Evolutionary conservation across 2,888 invertebrate genomes (phyloP).

Genomic region (Andrena marginata): DNA sequence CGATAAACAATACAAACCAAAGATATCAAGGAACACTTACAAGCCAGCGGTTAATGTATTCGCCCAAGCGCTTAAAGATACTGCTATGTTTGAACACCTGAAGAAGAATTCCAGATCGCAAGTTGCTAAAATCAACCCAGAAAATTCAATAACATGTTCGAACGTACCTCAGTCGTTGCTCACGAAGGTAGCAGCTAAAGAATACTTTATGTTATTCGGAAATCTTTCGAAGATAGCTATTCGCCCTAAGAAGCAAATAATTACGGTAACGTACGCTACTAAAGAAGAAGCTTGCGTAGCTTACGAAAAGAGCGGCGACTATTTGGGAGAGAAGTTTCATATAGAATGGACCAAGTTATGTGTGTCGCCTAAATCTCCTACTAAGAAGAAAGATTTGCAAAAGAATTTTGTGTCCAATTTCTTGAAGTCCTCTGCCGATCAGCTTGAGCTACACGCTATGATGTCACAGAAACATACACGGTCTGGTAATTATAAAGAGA

Average conservation of each 20-base stretch:
- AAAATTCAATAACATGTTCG: slow-evolving; percentile 85
- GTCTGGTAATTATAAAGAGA: slow-evolving; percentile 62
- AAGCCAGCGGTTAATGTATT: slow-evolving; percentile 68
- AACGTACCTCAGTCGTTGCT: slow-evolving; percentile 89
- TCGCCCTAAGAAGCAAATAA: slow-evolving; percentile 88
- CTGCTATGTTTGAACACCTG: slow-evolving; percentile 66
- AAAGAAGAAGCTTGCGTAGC: slow-evolving; percentile 88
- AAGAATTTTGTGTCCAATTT: slow-evolving; percentile 68
- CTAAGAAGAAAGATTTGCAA: slow-evolving; percentile 73
- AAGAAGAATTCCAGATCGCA: slow-evolving; percentile 73
- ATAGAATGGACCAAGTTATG: slow-evolving; percentile 87
- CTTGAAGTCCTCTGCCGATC: slow-evolving; percentile 86
- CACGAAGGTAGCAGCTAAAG: slow-evolving; percentile 87
- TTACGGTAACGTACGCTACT: slow-evolving; percentile 90
- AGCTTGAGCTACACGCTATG: slow-evolving; percentile 91
- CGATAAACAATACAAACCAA: slow-evolving; percentile 67
- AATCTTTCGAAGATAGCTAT: slow-evolving; percentile 89
- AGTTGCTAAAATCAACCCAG: slow-evolving; percentile 61
- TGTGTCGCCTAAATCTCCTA: slow-evolving; percentile 78
- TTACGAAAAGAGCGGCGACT: slow-evolving; percentile 87
- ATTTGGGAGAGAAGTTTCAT: slow-evolving; percentile 88
- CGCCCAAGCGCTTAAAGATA: slow-evolving; percentile 70
- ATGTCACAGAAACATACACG: slow-evolving; percentile 84
- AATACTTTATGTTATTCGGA: slow-evolving; percentile 91
- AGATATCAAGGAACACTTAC: slow-evolving; percentile 65